Evolutionary conservation across 2,888 invertebrate species (phyloP).

Genomic region (Gastrophysa polygoni): DNA sequence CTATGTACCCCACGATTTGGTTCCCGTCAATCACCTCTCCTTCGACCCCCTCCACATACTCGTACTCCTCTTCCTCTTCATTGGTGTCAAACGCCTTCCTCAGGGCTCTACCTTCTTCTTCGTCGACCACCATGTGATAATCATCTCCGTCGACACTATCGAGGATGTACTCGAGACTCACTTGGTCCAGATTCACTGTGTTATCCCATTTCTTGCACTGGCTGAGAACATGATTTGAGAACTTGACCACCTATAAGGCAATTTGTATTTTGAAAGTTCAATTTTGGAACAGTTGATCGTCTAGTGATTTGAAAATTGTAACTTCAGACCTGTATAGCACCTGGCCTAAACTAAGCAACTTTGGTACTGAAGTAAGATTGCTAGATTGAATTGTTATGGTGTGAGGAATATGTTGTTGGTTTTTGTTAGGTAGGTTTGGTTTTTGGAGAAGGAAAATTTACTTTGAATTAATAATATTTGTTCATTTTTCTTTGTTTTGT

Average conservation of each 20-base stretch:
- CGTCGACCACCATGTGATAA: conserved; percentile 25
- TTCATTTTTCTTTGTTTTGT: too few species aligned
- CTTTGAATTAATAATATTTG: too few species aligned
- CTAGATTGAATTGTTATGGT: too few species aligned
- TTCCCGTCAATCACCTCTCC: background rate
- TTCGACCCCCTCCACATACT: background rate
- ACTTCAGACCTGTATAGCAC: too few species aligned
- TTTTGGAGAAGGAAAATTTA: too few species aligned
- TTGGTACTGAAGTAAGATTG: too few species aligned
- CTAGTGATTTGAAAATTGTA: too few species aligned
- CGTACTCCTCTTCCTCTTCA: conserved; percentile 3
- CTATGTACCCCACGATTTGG: background rate
- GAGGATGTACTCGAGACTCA: conserved; percentile 33
- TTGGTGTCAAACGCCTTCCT: conserved; percentile 1
- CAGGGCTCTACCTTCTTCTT: background rate
- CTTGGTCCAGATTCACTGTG: conserved; percentile 22
- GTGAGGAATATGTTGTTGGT: too few species aligned
- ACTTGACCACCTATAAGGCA: conserved; percentile 31
- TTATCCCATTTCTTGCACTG: conserved; percentile 28
- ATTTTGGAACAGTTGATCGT: too few species aligned
- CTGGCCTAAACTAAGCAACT: too few species aligned
- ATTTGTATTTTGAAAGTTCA: too few species aligned
- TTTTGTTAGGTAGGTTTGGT: too few species aligned
- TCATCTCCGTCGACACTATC: conserved; percentile 25
- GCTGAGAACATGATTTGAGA: conserved; percentile 40